These are phyloP conservation scores for Meghimatium bilineatum DNA, from an alignment of 2,888 invertebrate species.

Conservation along the genomic window DNA sequence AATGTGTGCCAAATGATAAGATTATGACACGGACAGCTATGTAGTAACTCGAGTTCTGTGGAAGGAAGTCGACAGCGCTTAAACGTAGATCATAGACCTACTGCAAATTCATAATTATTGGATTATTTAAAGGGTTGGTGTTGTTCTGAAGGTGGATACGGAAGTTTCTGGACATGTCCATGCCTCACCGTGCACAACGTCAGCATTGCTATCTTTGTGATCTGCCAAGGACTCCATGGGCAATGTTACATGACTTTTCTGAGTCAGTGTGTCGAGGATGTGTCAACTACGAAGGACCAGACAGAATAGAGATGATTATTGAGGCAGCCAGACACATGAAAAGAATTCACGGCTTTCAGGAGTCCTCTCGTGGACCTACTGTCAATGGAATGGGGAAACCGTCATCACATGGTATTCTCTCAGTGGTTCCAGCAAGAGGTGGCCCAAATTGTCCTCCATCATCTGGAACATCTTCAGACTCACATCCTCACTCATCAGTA, in stretches of 20 bases:
- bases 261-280: slow-evolving; percentile 99
- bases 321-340: slow-evolving; percentile 97
- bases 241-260: slow-evolving; percentile 98
- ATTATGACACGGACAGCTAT: no score
- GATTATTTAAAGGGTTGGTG: background rate
- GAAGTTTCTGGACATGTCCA: slow-evolving; percentile 60
- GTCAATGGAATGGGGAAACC: slow-evolving; percentile 40
- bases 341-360: slow-evolving; percentile 88
- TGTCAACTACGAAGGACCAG: slow-evolving; percentile 98
- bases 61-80: background rate
- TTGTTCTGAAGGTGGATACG: background rate
- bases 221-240: slow-evolving; percentile 99
- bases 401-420: slow-evolving; percentile 30
- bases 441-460: slow-evolving; percentile 9
- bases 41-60: background rate
- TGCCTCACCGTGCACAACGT: slow-evolving; percentile 73
- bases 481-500: slow-evolving; percentile 30
- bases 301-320: slow-evolving; percentile 95
- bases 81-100: background rate
- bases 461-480: background rate
- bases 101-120: background rate
- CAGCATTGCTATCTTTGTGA: slow-evolving; percentile 99
- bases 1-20: no score
- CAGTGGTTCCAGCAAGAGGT: slow-evolving; percentile 7
- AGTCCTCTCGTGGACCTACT: slow-evolving; percentile 53